Evolutionary conservation across 2,113 vertebrate species (phyloP).

Genomic region (Podarcis raffonei): DNA sequence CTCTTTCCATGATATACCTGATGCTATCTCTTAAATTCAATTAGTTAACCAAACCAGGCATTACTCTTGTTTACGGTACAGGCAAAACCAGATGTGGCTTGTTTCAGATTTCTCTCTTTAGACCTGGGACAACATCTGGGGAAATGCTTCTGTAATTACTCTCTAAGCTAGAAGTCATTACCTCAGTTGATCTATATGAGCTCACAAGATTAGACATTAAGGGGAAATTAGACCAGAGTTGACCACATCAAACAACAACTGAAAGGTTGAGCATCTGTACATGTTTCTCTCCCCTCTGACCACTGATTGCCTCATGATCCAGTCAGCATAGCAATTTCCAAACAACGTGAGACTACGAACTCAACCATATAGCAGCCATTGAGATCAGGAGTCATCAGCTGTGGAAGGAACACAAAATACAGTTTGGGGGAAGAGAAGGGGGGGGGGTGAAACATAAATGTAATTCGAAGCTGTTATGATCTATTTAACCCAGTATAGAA

Average conservation of each 20-base stretch:
- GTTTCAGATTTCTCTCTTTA: neutral
- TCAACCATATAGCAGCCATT: neutral
- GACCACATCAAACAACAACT: slow-evolving; percentile 5
- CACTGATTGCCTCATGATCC: neutral
- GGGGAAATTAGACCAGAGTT: neutral
- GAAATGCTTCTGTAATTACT: neutral
- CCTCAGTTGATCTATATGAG: neutral
- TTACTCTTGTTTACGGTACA: neutral
- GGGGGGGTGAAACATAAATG: neutral
- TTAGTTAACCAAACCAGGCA: slow-evolving; percentile 16
- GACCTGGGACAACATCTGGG: slow-evolving; percentile 3
- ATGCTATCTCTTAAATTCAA: slow-evolving; percentile 16
- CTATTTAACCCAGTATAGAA: neutral
- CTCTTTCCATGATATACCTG: slow-evolving; percentile 9
- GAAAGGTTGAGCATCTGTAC: neutral
- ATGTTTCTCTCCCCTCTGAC: neutral
- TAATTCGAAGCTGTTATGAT: neutral
- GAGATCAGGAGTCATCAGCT: neutral
- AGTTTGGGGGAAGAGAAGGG: neutral
- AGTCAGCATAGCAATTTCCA: neutral
- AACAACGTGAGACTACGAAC: neutral
- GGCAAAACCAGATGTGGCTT: slow-evolving; percentile 16
- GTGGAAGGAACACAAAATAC: neutral
- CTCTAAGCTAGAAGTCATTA: slow-evolving; percentile 1
- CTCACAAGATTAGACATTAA: neutral